phyloP scores from a whole-genome alignment of 2,888 invertebrate genomes.

The Clunio marinus region DNA sequence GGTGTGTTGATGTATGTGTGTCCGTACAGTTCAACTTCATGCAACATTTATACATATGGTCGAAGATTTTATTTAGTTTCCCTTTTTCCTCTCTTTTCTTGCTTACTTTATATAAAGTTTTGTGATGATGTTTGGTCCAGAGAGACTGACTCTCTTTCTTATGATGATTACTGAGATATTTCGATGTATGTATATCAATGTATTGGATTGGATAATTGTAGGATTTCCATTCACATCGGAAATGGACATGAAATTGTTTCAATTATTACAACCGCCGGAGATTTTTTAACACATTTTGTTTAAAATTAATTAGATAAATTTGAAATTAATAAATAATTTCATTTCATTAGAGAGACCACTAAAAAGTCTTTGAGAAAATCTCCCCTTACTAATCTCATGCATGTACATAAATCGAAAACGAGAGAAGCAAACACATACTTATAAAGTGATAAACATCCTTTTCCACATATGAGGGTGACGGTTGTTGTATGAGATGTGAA shows the following conservation, averaged over 20 bases:
- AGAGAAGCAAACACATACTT: neutral
- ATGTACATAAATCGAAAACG: neutral
- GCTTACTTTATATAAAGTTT: neutral
- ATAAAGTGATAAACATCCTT: conserved; percentile 17
- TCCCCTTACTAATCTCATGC: neutral
- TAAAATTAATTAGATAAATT: too few relatives aligned
- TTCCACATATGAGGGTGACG: conserved; percentile 22
- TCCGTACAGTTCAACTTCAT: too few relatives aligned
- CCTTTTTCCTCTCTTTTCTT: neutral
- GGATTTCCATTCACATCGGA: too few relatives aligned
- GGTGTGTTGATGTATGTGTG: neutral
- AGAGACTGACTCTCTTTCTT: too few relatives aligned
- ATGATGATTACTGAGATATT: neutral
- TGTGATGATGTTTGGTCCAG: conserved; percentile 2
- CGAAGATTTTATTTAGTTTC: conserved; percentile 18
- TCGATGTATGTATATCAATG: neutral
- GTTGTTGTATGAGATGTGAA: neutral
- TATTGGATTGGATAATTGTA: too few relatives aligned
- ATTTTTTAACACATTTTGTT: too few relatives aligned
- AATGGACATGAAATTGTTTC: too few relatives aligned
- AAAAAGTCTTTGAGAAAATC: too few relatives aligned
- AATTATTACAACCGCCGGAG: too few relatives aligned
- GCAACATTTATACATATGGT: conserved; percentile 3
- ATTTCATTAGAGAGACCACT: too few relatives aligned
- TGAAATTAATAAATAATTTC: too few relatives aligned